phyloP scores from a whole-genome alignment of 2,797 vertebrate species.

The Catharus ustulatus region DNA sequence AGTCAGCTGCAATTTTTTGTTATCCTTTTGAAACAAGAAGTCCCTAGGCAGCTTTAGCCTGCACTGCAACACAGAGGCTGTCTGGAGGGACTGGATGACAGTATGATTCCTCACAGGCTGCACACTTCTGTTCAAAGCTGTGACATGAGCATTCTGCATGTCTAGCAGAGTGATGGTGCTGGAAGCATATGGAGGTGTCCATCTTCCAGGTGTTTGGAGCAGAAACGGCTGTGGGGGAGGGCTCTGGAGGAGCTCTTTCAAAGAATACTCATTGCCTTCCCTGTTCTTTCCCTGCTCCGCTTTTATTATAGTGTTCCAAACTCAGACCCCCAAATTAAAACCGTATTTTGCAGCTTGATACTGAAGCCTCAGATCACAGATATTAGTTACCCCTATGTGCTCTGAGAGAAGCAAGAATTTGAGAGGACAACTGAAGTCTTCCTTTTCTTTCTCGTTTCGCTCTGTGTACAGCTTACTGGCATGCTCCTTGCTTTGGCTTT shows the following conservation, averaged over 20 bases:
- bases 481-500: constrained; percentile 24
- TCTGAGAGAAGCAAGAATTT: constrained; percentile 37
- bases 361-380: background rate
- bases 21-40: background rate
- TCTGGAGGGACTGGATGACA: constrained; percentile 20
- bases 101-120: background rate
- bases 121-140: background rate
- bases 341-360: background rate
- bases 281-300: background rate
- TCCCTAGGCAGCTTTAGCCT: background rate
- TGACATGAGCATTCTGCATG: background rate
- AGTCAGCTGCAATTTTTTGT: background rate
- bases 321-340: constrained; percentile 15
- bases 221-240: background rate
- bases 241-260: background rate
- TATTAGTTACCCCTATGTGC: background rate
- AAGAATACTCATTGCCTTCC: background rate
- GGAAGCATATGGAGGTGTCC: constrained; percentile 10
- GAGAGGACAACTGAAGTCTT: constrained; percentile 45
- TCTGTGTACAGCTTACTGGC: background rate
- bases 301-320: background rate
- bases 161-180: background rate
- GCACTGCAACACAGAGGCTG: background rate
- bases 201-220: constrained; percentile 19
- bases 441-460: background rate